Base-by-base conservation (phyloP, 2,113 vertebrate species). In the Sapayoa aenigma region DNA sequence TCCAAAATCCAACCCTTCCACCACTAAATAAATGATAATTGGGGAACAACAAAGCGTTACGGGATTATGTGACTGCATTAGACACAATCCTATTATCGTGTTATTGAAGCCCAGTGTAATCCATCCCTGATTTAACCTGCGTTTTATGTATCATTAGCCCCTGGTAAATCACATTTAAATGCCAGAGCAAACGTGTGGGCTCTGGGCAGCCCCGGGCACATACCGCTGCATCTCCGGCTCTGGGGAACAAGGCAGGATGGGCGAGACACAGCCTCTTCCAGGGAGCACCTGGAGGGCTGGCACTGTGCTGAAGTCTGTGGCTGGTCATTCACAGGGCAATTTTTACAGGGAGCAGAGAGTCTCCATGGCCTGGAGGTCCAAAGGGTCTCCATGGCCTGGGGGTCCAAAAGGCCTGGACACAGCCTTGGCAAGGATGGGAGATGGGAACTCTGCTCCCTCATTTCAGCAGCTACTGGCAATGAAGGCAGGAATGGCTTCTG, bases 71-170 rank as follows among this genome's bases (percentile, higher is more conserved):
- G 0, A 5, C n/a, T 77, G 88, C 89, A 80, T 94, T 93, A 95
- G 78, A 47, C 88, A 55, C 88, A 88, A 95, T 96, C 95, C 86
- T 93, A 86, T 96, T 90, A 95, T 19, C 0, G 6, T 5, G 11
- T 83, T 60, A 90, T 95, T 92, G 95, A 95, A 95, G 56, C 93
- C 80, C 89, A 44, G 77, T 44, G 5, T 94, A 94, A 96, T 94
- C 91, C 87, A 84, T 3, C 22, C 24, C 76, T 63, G 69, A 66
- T 41, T 94, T 62, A 91, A 91, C 89, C 84, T 66, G 69, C 77
- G 87, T 31, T 94, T 94, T 83, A 73, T 35, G 80, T 62, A 80
- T 77, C 90, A 39, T 92, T 86, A 95, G 90, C 88, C 86, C 81
- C 55, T 3, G 47, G 88, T 72, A 94, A 94, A 95, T 89, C 81